phyloP scores from a whole-genome alignment of 92 coral and sea anemone genomes.

The Blastomussa wellsi region DNA sequence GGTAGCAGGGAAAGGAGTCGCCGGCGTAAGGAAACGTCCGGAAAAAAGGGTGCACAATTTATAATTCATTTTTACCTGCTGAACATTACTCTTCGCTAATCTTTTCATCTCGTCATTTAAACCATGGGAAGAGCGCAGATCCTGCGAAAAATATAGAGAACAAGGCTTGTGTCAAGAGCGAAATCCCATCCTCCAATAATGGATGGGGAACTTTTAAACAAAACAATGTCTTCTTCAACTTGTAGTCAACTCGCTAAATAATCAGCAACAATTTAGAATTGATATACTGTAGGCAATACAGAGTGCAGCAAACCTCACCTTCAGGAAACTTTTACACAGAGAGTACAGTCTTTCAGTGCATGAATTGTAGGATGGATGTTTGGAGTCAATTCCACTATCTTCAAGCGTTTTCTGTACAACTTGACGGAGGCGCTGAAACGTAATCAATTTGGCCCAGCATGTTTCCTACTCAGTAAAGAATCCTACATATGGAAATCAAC shows the following conservation, averaged over 20 bases:
- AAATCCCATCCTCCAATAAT: neutral
- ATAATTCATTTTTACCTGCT: conserved; percentile 58
- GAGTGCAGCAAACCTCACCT: conserved; percentile 47
- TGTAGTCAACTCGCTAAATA: too few species aligned
- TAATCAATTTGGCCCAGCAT: neutral
- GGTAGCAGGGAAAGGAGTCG: too few species aligned
- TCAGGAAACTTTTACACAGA: conserved; percentile 88
- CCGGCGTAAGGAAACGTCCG: too few species aligned
- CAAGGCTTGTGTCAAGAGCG: neutral
- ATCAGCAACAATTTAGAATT: neutral
- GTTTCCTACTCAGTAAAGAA: neutral
- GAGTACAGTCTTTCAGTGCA: conserved; percentile 82
- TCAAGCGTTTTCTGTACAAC: conserved; percentile 77
- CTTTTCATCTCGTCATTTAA: conserved; percentile 93
- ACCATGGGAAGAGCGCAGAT: conserved; percentile 90
- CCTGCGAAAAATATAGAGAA: conserved; percentile 44
- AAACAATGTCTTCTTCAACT: neutral
- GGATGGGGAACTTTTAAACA: neutral
- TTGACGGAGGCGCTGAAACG: conserved; percentile 76
- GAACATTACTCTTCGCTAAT: conserved; percentile 86
- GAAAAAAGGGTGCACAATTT: too few species aligned
- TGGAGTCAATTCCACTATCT: conserved; percentile 69
- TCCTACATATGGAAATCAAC: neutral
- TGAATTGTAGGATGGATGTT: conserved; percentile 46
- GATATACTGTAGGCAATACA: neutral